phyloP scores from a whole-genome alignment of 1,140 invertebrate genomes.

The Meloidogyne floridensis region DNA sequence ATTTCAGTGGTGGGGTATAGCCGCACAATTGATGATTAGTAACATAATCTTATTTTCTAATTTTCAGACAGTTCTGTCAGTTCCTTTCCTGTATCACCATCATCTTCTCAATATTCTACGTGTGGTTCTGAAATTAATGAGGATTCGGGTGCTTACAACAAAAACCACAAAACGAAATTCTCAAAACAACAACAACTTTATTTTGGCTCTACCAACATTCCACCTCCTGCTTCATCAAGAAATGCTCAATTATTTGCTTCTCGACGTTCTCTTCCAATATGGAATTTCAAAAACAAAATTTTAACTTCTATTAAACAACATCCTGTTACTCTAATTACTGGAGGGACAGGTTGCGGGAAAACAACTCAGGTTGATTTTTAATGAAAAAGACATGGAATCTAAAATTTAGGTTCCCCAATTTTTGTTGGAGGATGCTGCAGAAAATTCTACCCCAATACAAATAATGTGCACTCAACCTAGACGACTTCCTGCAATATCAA shows the following conservation, averaged over 20 bases:
- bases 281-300: constrained; percentile 8
- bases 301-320: background rate
- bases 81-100: background rate
- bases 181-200: background rate
- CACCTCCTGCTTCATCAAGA: background rate
- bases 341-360: constrained; percentile 85
- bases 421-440: constrained; percentile 78
- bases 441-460: constrained; percentile 74
- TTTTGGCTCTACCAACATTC: background rate
- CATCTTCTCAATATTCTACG: background rate
- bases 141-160: background rate
- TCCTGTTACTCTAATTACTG: constrained; percentile 61
- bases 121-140: background rate
- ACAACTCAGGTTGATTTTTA: constrained; percentile 75
- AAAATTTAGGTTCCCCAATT: constrained; percentile 77
- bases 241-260: background rate
- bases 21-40: background rate
- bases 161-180: background rate
- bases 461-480: constrained; percentile 91
- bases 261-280: constrained; percentile 14
- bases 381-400: background rate
- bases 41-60: background rate
- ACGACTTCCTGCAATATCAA: constrained; percentile 82
- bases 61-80: background rate
- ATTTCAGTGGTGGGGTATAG: no score